Conservation (phyloP, 1,140 invertebrate genomes). For the Musca vetustissima region DNA sequence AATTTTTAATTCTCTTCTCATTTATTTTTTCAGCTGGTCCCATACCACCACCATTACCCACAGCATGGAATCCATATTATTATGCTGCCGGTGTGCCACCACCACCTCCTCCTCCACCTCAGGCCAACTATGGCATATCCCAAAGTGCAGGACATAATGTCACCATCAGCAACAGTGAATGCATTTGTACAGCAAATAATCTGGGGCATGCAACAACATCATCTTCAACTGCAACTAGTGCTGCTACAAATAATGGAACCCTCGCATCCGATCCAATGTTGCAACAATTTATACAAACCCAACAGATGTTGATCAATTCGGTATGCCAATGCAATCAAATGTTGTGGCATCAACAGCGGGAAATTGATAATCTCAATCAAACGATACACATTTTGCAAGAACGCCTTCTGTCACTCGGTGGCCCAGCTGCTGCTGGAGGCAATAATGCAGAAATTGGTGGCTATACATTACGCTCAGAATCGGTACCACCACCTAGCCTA, state of each 20-base stretch:
- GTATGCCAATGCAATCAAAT: constrained; percentile 67
- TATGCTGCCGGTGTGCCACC: constrained; percentile 24
- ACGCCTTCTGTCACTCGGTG: constrained; percentile 34
- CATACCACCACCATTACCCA: constrained; percentile 27
- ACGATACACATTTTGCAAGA: constrained; percentile 50
- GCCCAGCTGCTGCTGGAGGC: background rate
- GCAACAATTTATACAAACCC: constrained; percentile 61
- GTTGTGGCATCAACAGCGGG: constrained; percentile 64
- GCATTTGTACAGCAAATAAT: constrained; percentile 36
- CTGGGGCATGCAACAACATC: constrained; percentile 12
- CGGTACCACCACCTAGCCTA: constrained; percentile 41
- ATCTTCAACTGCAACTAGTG: constrained; percentile 31
- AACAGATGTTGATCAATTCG: constrained; percentile 64
- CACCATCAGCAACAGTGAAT: constrained; percentile 28
- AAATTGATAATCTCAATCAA: constrained; percentile 57
- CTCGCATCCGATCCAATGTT: constrained; percentile 55
- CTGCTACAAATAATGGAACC: constrained; percentile 38
- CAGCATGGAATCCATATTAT: constrained; percentile 29
- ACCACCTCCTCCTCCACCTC: constrained; percentile 16
- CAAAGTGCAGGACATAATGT: constrained; percentile 4
- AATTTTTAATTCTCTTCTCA: too few species aligned
- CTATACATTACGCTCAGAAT: constrained; percentile 44
- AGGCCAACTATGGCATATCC: constrained; percentile 14
- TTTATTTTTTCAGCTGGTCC: constrained; percentile 10
- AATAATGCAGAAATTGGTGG: constrained; percentile 33